phyloP scores from a whole-genome alignment of 37 sponge, comb jelly and placozoan genomes.

The Eunapius fragilis region DNA sequence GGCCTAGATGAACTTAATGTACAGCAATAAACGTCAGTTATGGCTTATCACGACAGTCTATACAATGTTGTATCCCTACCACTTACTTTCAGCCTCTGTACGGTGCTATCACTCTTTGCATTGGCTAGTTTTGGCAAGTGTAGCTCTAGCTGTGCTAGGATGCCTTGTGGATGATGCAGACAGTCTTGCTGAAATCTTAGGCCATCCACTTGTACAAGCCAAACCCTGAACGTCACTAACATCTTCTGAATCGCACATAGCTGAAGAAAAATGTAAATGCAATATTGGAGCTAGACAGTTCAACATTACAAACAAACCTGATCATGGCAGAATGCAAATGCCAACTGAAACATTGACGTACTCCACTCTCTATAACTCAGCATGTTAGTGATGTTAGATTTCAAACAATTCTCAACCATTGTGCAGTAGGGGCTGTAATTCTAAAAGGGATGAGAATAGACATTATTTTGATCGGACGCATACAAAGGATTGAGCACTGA shows the following conservation, averaged over 20 bases:
- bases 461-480: not conserved
- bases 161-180: conserved; percentile 48
- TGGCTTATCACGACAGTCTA: not conserved
- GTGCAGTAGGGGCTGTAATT: conserved; percentile 30
- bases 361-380: conserved; percentile 42
- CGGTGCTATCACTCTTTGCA: conserved; percentile 25
- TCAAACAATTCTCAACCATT: conserved; percentile 55
- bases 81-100: conserved; percentile 51
- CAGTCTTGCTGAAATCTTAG: conserved; percentile 35
- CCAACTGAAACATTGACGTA: conserved; percentile 44
- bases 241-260: conserved; percentile 58
- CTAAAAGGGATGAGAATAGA: not conserved
- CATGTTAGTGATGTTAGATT: conserved; percentile 20
- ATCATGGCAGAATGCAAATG: conserved; percentile 54
- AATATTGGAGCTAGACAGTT: not conserved
- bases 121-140: conserved; percentile 46
- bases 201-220: conserved; percentile 45
- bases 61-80: not conserved
- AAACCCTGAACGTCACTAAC: conserved; percentile 41
- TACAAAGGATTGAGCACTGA: too few species aligned
- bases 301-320: conserved; percentile 37
- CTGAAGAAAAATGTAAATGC: not conserved
- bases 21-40: too few species aligned
- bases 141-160: conserved; percentile 44
- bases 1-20: too few species aligned